Evolutionary conservation across 2,113 vertebrate species (phyloP), one percentile per base, ranked within the genome.

Genomic region (Panthera leo): DNA sequence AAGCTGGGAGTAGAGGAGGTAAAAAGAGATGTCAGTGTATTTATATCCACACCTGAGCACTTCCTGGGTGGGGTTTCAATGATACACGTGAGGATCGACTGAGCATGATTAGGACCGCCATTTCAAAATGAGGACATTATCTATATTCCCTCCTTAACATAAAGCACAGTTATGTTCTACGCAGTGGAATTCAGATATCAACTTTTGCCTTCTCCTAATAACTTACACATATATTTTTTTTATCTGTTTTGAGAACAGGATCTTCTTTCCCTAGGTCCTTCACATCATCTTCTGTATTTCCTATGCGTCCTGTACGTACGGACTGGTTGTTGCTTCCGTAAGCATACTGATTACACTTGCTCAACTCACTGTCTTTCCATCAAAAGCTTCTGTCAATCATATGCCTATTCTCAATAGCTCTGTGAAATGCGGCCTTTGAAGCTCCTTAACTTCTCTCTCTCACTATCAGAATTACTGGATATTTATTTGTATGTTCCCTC

Each of bases 1-100:
- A 92, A 84, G 8, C 36, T 51, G 27, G 5, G 21, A 7, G 9
- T 14, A 10, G 3, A 15, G 63, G 25, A 2, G 2, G 19, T 11
- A 76, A 21, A 13, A 34, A 67, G 13, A 51, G 9, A 27, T 51
- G 9, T 34, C 19, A 36, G 0, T 36, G 6, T 65, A 31, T 5
- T 36, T 34, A 4, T 21, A 9, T 65, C 78, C 14, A 67, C 29
- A 48, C 16, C 45, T 48, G 4, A 34, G 27, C 6, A 48, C 18
- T 67, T 88, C 55, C 23, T 12, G 4, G 5, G 29, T 75, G 75
- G 10, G 25, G 14, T 67, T 29, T 68, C 42, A 85, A 11, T 71
- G 10, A 65, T 31, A 65, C 0, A 1, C 11, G 7, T 27, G 11
- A 34, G 1, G 31, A 61, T 5, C 16, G 3, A 31, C 21, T 27